Conservation (phyloP, 1,140 invertebrate species). For the Drosophila mojavensis region DNA sequence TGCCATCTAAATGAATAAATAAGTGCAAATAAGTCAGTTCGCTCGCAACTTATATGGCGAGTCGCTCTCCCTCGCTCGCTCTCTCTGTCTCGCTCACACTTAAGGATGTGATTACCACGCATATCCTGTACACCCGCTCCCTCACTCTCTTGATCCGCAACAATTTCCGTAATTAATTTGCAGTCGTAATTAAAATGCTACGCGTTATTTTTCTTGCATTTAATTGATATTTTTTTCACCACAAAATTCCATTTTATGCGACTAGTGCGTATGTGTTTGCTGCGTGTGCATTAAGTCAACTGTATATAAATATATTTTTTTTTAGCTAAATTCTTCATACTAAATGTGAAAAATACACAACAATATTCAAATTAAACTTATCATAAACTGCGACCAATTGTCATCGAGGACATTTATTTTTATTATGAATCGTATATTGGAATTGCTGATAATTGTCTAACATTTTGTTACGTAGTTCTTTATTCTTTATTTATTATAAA, state of each 20-base stretch:
- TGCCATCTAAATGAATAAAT: conserved; percentile 71
- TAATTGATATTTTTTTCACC: conserved; percentile 33
- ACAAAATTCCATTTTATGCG: background rate
- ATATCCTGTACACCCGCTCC: background rate
- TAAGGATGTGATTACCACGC: conserved; percentile 34
- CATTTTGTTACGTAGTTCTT: no score
- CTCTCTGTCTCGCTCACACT: conserved; percentile 6
- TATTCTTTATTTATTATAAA: no score
- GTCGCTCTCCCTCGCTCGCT: background rate
- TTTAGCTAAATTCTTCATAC: background rate
- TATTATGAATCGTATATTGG: no score
- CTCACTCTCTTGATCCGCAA: background rate
- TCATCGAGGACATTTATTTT: no score
- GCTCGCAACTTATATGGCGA: background rate
- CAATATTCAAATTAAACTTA: no score
- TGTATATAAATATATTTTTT: background rate
- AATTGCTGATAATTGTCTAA: no score
- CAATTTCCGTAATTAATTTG: conserved; percentile 50
- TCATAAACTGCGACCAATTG: no score
- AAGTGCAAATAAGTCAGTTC: conserved; percentile 55
- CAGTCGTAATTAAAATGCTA: conserved; percentile 44
- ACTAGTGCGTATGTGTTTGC: background rate
- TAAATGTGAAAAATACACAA: background rate
- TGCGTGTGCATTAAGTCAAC: background rate
- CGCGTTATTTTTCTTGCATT: conserved; percentile 34